These are phyloP conservation scores for Prunella fulvescens DNA, from an alignment of 2,113 vertebrate species.

Conservation along the genomic window DNA sequence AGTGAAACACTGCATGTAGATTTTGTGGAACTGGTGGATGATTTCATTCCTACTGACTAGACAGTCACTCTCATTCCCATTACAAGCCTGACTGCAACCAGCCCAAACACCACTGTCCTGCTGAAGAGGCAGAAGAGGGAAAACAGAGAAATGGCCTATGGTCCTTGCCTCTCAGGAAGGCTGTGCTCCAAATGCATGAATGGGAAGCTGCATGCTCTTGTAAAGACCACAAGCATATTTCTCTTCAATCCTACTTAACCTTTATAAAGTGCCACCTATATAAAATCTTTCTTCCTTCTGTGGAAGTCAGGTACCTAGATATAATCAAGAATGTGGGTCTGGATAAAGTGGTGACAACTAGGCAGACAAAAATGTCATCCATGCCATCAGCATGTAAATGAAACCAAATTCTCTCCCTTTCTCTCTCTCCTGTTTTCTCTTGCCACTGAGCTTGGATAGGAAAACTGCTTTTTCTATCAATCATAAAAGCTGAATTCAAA, in stretches of 20 bases:
- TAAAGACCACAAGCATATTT: neutral
- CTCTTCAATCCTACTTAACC: neutral
- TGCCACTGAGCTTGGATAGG: neutral
- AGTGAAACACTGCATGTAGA: neutral
- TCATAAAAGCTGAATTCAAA: neutral
- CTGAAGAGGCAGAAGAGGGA: neutral
- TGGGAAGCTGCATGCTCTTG: fast-evolving
- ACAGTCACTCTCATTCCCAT: neutral
- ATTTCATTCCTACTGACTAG: neutral
- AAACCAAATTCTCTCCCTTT: neutral
- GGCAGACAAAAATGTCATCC: neutral
- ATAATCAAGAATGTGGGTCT: neutral
- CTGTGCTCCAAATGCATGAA: neutral
- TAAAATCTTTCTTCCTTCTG: neutral
- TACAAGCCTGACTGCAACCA: neutral
- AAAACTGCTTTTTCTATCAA: neutral
- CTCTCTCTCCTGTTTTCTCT: neutral
- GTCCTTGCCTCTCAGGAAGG: neutral
- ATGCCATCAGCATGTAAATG: neutral
- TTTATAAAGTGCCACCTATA: too few relatives aligned
- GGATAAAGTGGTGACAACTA: neutral
- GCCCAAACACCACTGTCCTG: neutral
- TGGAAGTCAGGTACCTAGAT: neutral
- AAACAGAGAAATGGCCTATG: neutral
- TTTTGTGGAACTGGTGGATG: neutral